phyloP scores from a whole-genome alignment of 2,113 vertebrate species.

The Rynchops niger region DNA sequence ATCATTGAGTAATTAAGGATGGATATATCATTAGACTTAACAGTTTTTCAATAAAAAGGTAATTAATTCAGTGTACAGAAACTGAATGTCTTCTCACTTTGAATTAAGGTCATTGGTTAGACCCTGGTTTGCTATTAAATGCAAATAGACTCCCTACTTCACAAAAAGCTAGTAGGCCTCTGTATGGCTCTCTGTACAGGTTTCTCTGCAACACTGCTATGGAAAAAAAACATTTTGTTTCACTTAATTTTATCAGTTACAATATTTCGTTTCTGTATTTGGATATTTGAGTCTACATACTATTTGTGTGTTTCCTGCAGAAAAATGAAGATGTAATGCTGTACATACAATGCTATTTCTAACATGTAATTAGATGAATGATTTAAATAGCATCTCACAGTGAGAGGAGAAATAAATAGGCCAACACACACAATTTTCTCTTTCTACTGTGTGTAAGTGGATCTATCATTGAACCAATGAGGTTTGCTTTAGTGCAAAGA shows the following conservation, averaged over 20 bases:
- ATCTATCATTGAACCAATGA: background rate
- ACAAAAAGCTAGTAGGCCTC: background rate
- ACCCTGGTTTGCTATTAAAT: background rate
- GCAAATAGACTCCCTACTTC: background rate
- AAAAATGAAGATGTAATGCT: background rate
- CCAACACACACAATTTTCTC: background rate
- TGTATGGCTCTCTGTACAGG: background rate
- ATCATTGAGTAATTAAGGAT: background rate
- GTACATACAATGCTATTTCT: background rate
- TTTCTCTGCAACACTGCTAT: background rate
- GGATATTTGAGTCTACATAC: background rate
- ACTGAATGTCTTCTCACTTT: background rate
- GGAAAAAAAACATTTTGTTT: background rate
- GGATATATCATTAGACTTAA: background rate
- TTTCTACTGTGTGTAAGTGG: background rate
- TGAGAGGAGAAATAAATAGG: background rate
- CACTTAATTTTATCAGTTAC: background rate
- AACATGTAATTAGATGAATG: background rate
- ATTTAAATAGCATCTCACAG: background rate
- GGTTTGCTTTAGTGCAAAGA: background rate
- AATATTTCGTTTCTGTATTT: background rate
- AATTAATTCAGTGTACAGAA: background rate
- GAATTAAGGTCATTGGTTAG: background rate
- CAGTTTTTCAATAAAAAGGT: background rate
- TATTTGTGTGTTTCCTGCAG: background rate